Evolutionary conservation across 1,140 invertebrate species (phyloP).

Genomic region (Achroia grisella): DNA sequence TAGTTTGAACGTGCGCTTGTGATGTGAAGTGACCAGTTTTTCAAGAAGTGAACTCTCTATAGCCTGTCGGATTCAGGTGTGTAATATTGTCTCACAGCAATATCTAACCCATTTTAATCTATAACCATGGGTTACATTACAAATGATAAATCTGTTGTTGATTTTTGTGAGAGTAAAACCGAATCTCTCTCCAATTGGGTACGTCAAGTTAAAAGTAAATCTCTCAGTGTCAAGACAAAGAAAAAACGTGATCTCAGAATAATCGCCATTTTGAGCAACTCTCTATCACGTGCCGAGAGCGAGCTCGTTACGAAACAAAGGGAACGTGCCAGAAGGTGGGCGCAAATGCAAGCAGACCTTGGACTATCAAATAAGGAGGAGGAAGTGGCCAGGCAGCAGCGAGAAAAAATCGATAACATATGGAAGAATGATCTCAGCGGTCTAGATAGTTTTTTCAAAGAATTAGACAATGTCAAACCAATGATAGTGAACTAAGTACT

Average conservation of each 20-base stretch:
- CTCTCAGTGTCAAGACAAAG: constrained; percentile 58
- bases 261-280: constrained; percentile 66
- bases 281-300: constrained; percentile 51
- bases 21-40: constrained; percentile 33
- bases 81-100: constrained; percentile 57
- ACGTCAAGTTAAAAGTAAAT: constrained; percentile 67
- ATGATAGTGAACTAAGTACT: constrained; percentile 25
- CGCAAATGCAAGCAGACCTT: constrained; percentile 65
- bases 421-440: constrained; percentile 71
- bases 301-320: constrained; percentile 65
- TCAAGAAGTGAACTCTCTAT: constrained; percentile 40
- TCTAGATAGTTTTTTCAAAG: constrained; percentile 67
- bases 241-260: constrained; percentile 63
- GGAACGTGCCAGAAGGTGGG: constrained; percentile 68
- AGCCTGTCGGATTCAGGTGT: constrained; percentile 67
- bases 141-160: constrained; percentile 60
- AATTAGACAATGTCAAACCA: constrained; percentile 65
- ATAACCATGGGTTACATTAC: constrained; percentile 57
- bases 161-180: constrained; percentile 69
- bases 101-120: constrained; percentile 26
- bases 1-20: constrained; percentile 34
- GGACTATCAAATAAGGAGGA: constrained; percentile 62
- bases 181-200: constrained; percentile 67
- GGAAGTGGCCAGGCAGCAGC: constrained; percentile 51
- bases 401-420: constrained; percentile 62